Conservation (phyloP, 2,888 invertebrate genomes). For the Drosophila silvestris region DNA sequence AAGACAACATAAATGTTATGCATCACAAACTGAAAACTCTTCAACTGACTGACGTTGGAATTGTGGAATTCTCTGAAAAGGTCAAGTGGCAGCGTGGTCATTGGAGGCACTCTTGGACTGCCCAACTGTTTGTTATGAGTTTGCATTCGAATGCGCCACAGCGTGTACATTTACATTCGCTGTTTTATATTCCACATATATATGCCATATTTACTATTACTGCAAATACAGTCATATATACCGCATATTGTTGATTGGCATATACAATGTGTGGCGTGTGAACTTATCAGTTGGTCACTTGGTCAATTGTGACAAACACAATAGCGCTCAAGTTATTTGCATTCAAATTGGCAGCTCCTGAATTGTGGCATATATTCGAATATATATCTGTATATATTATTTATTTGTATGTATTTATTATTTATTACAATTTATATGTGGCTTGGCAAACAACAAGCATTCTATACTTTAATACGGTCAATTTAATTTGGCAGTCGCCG, state of each 20-base stretch:
- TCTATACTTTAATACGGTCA: conserved; percentile 6
- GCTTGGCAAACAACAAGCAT: neutral
- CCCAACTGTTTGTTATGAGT: neutral
- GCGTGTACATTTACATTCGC: conserved; percentile 41
- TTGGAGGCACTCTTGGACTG: neutral
- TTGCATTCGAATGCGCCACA: conserved; percentile 20
- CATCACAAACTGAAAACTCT: conserved; percentile 9
- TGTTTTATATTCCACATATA: conserved; percentile 4
- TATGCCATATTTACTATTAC: neutral
- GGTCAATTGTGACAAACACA: conserved; percentile 41
- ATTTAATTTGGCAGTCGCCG: conserved; percentile 13
- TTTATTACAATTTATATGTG: neutral
- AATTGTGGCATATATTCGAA: conserved; percentile 15
- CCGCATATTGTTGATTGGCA: conserved; percentile 16
- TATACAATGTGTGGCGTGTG: conserved; percentile 1
- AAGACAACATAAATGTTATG: conserved; percentile 28
- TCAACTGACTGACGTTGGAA: neutral
- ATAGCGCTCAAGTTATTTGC: conserved; percentile 32
- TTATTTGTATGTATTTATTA: neutral
- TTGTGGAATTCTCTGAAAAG: neutral
- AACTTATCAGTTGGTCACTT: conserved; percentile 17
- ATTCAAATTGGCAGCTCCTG: conserved; percentile 47
- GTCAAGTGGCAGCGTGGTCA: neutral
- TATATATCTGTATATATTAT: neutral
- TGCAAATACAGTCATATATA: neutral